Evolutionary conservation across 2,797 vertebrate species (phyloP), one percentile per base, ranked within the genome.

Genomic region (Pelobates cultripes): DNA sequence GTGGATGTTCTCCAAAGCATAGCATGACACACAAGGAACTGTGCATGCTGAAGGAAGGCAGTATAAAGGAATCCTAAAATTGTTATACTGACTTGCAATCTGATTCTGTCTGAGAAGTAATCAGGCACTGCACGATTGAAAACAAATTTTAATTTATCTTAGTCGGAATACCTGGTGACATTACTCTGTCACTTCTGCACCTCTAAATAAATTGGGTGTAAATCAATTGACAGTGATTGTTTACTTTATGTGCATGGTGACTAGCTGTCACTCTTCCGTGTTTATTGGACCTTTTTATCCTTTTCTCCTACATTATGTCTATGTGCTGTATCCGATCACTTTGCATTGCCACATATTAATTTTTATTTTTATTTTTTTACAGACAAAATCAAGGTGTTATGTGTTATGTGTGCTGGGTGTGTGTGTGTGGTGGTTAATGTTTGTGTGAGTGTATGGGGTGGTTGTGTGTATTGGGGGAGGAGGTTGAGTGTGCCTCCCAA

Each of bases 121-220:
- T 72, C 55, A 75, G 45, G 15, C 41, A 10, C 41, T 75, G 60
- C 51, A 64, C 72, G 45, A 47, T 47, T 83, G 71, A 43, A 78
- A 40, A 47, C 0, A 42, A 43, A 17, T 78, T 78, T 70, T 13
- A 74, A 47, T 75, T 70, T 53, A 43, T 75, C 60, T 74, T 44
- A n/a, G 15, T 45, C n/a, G 57, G 70, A 60, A 45, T 7, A 55
- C 64, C 2, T 67, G 45, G 61, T 43, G 42, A 64, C 41, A 61
- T n/a, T 63, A 42, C 15, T 14, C n/a, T 47, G 3, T 43, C 53
- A 12, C 7, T 67, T 13, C 68, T 51, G 9, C 15, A 40, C 9
- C 81, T 73, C 66, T 51, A 28, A 83, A 74, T 78, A 83, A 69
- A 81, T 57, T 43, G 43, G 70, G 15, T 61, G 17, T 66, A 53